Evolutionary conservation across 1,140 invertebrate species (phyloP).

Genomic region (Papilio polytes): DNA sequence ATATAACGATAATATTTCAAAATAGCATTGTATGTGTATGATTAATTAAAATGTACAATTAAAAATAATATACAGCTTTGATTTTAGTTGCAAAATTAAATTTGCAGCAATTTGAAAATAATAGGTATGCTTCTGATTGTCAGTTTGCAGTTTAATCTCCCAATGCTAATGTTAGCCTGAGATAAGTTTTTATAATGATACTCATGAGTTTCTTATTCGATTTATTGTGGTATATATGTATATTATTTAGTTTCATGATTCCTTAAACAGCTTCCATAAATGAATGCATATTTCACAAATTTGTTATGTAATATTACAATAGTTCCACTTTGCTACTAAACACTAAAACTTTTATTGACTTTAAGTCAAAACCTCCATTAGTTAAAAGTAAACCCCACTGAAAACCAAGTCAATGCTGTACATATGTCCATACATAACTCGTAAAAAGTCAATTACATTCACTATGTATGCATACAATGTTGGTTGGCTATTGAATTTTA

Average conservation of each 20-base stretch:
- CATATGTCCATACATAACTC: background rate
- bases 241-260: constrained; percentile 36
- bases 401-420: background rate
- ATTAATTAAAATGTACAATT: background rate
- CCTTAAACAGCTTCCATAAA: constrained; percentile 36
- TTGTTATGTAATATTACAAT: background rate
- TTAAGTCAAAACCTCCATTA: background rate
- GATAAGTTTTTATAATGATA: background rate
- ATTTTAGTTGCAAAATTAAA: background rate
- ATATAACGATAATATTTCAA: constrained; percentile 1
- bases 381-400: background rate
- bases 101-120: background rate
- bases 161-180: background rate
- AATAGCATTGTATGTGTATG: background rate
- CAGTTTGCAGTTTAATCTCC: constrained; percentile 3
- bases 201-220: background rate
- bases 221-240: background rate
- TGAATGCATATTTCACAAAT: constrained; percentile 7
- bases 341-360: background rate
- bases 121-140: background rate
- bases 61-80: background rate
- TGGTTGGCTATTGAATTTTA: no score
- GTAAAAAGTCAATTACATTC: background rate
- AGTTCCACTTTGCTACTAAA: background rate
- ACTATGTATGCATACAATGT: background rate